Evolutionary conservation across 92 coral and sea anemone genomes (phyloP).

Genomic region (Parazoanthus swiftii): DNA sequence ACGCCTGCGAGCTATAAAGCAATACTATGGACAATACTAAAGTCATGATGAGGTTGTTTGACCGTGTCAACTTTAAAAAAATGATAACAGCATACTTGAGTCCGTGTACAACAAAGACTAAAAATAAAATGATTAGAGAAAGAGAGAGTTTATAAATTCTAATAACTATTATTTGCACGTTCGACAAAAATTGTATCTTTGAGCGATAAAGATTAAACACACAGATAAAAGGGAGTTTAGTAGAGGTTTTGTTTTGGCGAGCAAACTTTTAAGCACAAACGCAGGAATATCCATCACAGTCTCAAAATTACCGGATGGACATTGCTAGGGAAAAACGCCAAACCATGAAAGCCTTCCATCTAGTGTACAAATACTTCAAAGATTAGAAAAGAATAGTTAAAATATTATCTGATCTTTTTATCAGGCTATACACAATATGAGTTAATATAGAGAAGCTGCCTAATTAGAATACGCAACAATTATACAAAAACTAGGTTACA

Average conservation of each 20-base stretch:
- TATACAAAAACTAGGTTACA: conserved; percentile 5
- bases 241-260: neutral
- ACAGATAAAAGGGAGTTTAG: conserved; percentile 21
- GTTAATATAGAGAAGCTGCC: neutral
- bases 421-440: conserved; percentile 11
- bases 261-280: conserved; percentile 2
- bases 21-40: neutral
- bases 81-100: neutral
- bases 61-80: neutral
- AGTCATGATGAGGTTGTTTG: neutral
- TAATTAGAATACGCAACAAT: conserved; percentile 1
- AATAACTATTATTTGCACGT: neutral
- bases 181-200: conserved; percentile 12
- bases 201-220: conserved; percentile 38
- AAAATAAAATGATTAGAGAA: neutral
- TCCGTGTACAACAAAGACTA: neutral
- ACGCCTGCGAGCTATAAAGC: neutral
- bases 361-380: neutral
- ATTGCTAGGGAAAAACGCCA: conserved; percentile 1
- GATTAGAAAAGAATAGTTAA: conserved; percentile 16
- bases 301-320: conserved; percentile 21
- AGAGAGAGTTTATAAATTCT: neutral
- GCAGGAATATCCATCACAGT: neutral
- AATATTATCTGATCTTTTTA: conserved; percentile 25
- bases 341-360: neutral